A percentile compares a stretch with the other conserved stretches of the same genome.
Conservation (phyloP, 2,888 invertebrate species). For the Drosophila anceps region DNA sequence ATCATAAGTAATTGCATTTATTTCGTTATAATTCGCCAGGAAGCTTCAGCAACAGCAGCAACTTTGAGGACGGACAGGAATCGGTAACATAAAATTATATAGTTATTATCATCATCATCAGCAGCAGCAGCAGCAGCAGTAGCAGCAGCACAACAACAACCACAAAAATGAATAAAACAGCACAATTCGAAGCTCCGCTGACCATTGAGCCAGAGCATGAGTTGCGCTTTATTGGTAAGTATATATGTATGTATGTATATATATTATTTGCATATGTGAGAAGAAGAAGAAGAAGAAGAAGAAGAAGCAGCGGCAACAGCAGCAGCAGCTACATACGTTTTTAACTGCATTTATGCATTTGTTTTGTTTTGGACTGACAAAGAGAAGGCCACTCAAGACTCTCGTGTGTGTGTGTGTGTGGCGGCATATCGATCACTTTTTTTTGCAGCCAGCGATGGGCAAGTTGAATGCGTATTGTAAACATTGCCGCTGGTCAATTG, state of each 20-base stretch:
- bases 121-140: constrained; percentile 14
- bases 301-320: constrained; percentile 5
- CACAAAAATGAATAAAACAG: constrained; percentile 44
- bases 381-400: constrained; percentile 34
- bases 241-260: constrained; percentile 3
- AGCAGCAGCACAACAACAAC: not conserved
- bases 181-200: constrained; percentile 89
- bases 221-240: constrained; percentile 95
- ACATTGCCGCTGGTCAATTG: constrained; percentile 30
- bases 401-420: constrained; percentile 17
- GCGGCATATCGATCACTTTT: constrained; percentile 46
- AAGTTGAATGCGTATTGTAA: constrained; percentile 47
- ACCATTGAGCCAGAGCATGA: constrained; percentile 95
- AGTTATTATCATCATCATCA: constrained; percentile 30
- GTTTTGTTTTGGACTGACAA: constrained; percentile 50
- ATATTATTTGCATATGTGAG: constrained; percentile 49
- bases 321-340: not conserved
- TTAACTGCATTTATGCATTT: constrained; percentile 32
- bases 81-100: constrained; percentile 23
- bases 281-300: constrained; percentile 8
- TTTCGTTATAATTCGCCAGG: constrained; percentile 30
- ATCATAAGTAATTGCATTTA: constrained; percentile 28
- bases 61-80: constrained; percentile 12
- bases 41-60: constrained; percentile 22
- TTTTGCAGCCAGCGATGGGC: constrained; percentile 8